phyloP scores from a whole-genome alignment of 2,888 invertebrate genomes.

The Glyphotaelius pellucidus region DNA sequence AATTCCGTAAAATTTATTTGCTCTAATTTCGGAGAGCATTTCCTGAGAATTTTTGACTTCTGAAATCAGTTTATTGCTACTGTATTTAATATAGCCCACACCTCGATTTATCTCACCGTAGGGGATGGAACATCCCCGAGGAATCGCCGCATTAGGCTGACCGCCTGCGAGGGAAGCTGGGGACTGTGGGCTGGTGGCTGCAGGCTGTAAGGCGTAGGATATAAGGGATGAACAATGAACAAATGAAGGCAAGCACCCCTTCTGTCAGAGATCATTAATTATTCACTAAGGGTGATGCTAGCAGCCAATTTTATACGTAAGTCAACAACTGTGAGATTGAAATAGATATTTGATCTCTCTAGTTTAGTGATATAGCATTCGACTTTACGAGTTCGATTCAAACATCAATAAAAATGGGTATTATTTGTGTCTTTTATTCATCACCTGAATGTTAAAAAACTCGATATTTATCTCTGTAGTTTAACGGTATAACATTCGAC shows the following conservation, averaged over 20 bases:
- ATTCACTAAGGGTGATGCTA: slow-evolving; percentile 21
- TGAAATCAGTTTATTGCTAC: neutral
- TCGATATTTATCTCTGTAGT: too few species aligned
- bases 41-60: neutral
- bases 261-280: slow-evolving; percentile 23
- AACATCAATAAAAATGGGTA: too few species aligned
- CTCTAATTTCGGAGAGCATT: neutral
- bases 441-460: too few species aligned
- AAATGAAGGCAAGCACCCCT: slow-evolving; percentile 8
- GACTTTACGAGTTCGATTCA: too few species aligned
- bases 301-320: neutral
- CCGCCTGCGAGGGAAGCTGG: neutral
- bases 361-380: neutral
- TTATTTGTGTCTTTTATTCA: too few species aligned
- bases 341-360: neutral
- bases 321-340: neutral
- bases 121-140: slow-evolving; percentile 27
- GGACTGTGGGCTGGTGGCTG: neutral
- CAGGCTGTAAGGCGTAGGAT: neutral
- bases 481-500: too few species aligned
- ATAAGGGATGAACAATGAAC: slow-evolving; percentile 2
- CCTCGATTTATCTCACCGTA: neutral
- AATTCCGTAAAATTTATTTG: neutral
- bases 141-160: slow-evolving; percentile 31
- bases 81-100: slow-evolving; percentile 30